Conservation (phyloP, 2,113 vertebrate genomes). For the Danionella cerebrum region DNA sequence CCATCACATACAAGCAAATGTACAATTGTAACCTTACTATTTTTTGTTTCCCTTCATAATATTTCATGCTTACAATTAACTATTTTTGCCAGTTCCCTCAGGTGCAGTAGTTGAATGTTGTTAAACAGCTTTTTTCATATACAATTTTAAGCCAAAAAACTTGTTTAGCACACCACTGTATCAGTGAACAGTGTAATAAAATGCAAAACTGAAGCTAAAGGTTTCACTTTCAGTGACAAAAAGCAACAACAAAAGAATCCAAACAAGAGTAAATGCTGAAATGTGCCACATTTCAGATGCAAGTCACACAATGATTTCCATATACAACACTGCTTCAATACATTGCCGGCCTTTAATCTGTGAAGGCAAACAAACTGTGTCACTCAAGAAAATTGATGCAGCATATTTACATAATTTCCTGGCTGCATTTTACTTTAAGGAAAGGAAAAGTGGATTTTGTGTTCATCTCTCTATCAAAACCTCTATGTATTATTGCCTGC, state of each 20-base stretch:
- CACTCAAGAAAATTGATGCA: not conserved
- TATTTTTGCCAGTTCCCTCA: no score
- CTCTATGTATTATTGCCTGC: not conserved
- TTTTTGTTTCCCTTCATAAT: no score
- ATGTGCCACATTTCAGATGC: not conserved
- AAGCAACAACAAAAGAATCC: not conserved
- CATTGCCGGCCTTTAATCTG: not conserved
- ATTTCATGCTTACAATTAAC: no score
- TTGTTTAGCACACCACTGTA: no score
- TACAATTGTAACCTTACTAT: no score
- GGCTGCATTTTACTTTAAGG: not conserved
- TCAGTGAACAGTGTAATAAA: not conserved
- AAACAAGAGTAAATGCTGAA: not conserved
- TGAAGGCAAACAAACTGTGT: not conserved
- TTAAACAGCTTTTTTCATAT: no score
- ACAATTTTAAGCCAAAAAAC: no score
- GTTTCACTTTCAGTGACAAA: not conserved
- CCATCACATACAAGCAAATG: no score
- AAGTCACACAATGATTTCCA: slow-evolving; percentile 4
- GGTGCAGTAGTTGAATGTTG: no score
- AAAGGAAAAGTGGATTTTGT: not conserved
- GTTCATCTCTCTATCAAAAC: not conserved
- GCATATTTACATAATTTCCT: slow-evolving; percentile 2
- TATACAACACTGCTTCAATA: not conserved
- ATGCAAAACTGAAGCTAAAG: not conserved